Base-by-base conservation (phyloP, 1,140 invertebrate species). In the Rhagoletis zephyria region DNA sequence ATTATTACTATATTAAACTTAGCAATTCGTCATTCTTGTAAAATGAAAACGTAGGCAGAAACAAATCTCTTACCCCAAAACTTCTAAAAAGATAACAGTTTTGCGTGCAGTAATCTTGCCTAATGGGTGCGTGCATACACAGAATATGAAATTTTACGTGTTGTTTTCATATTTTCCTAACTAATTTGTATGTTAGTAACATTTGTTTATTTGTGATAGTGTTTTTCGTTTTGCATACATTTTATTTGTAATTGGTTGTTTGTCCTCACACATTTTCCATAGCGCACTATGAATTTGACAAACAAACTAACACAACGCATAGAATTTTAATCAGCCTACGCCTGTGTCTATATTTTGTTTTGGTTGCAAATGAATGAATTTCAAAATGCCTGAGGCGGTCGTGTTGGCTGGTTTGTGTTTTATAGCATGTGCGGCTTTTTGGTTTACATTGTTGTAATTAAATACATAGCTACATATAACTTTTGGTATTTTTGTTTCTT, bases 291-390 rank as follows among this genome's bases (percentile, higher is more conserved):
- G 9, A 9, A 74, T 48, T 74, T 48, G 40, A 40, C 6, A 74
- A 74, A 74, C 67, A 74, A 74, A 48, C 67, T 45, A 74, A 74
- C 40, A 16, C 42, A 74, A 74, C 67, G 42, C 67, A 74, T 14
- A 48, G 67, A 48, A 74, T 74, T 48, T 74, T 74, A 74, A 74
- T 74, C 67, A 74, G 67, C 67, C 67, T 74, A 45, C 42, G 67
- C 67, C 40, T 74, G 40, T 42, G 67, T 16, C 67, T 74, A 30
- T 42, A 70, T 70, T 74, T 4, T 42, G 42, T 74, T 74, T 74
- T 48, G 14, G 67, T 74, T 74, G 67, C 42, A 74, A 74, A 74
- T 74, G 67, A 74, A 74, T 74, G 67, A 74, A 74, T 74, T 10
- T 16, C 40, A 14, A 48, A 74, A 74, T 74, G 67, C 67, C 67